phyloP scores from a whole-genome alignment of 2,888 invertebrate genomes.

The Philhelius pedissequus region DNA sequence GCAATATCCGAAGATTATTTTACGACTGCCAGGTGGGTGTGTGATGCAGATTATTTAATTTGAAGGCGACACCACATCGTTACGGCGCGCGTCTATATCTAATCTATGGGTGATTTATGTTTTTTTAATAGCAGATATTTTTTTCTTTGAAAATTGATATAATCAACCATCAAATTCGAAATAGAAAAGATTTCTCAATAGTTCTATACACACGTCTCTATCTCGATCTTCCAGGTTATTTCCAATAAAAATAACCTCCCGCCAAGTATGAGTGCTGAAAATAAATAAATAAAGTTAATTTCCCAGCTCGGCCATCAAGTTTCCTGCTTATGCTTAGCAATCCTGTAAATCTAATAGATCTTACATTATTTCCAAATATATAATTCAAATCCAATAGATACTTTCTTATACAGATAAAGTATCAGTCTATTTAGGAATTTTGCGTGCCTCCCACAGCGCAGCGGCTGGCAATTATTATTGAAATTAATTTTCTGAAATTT shows the following conservation, averaged over 20 bases:
- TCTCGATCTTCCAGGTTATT: not conserved
- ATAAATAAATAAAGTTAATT: constrained; percentile 50
- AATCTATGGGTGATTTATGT: constrained; percentile 51
- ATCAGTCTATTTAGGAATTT: constrained; percentile 33
- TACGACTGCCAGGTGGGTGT: constrained; percentile 60
- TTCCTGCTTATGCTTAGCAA: constrained; percentile 61
- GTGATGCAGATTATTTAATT: not conserved
- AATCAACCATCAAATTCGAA: too few species aligned
- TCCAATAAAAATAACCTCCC: constrained; percentile 62
- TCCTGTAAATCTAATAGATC: not conserved
- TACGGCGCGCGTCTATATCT: too few species aligned
- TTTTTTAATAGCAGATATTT: constrained; percentile 59
- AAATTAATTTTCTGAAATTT: constrained; percentile 52
- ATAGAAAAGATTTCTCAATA: not conserved
- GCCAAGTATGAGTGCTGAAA: constrained; percentile 47
- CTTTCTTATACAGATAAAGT: constrained; percentile 26
- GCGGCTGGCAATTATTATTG: constrained; percentile 48
- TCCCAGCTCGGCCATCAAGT: constrained; percentile 28
- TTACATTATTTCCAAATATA: not conserved
- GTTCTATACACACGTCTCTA: not conserved
- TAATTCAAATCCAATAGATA: constrained; percentile 22
- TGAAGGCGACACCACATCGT: constrained; percentile 39
- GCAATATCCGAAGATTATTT: constrained; percentile 27
- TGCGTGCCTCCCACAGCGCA: constrained; percentile 52
- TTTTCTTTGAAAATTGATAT: too few species aligned